These are phyloP conservation scores for Mylabris sibirica DNA, from an alignment of 2,888 invertebrate genomes.

Conservation along the genomic window DNA sequence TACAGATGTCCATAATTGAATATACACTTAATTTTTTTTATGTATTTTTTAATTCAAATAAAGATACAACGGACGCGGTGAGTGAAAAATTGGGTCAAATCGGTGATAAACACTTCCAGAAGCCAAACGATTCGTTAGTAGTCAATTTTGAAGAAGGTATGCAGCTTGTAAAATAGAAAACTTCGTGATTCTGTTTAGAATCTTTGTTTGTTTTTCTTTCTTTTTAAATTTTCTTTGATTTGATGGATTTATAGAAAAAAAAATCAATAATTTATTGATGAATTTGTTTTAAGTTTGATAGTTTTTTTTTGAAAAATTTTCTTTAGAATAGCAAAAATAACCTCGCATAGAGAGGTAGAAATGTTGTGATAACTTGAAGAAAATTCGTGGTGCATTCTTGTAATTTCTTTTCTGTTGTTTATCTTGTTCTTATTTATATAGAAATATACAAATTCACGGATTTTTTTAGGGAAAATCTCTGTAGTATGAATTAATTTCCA, in stretches of 20 bases:
- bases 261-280: constrained; percentile 14
- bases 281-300: constrained; percentile 21
- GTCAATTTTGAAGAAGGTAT: constrained; percentile 86
- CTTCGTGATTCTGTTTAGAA: constrained; percentile 24
- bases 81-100: constrained; percentile 45
- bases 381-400: constrained; percentile 52
- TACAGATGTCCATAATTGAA: background rate
- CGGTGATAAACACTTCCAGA: constrained; percentile 52
- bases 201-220: constrained; percentile 27
- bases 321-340: background rate
- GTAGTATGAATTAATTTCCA: background rate
- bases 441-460: background rate
- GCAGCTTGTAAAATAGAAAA: constrained; percentile 68
- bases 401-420: constrained; percentile 24
- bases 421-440: background rate
- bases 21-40: constrained; percentile 10
- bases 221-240: background rate
- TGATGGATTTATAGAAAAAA: background rate
- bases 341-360: background rate
- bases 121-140: constrained; percentile 74
- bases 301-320: constrained; percentile 18
- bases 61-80: constrained; percentile 38
- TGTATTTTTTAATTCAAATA: constrained; percentile 24
- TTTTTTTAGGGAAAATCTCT: constrained; percentile 8
- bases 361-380: constrained; percentile 10